Evolutionary conservation across 1,140 invertebrate species (phyloP).

Genomic region (Drosophila bifasciata): DNA sequence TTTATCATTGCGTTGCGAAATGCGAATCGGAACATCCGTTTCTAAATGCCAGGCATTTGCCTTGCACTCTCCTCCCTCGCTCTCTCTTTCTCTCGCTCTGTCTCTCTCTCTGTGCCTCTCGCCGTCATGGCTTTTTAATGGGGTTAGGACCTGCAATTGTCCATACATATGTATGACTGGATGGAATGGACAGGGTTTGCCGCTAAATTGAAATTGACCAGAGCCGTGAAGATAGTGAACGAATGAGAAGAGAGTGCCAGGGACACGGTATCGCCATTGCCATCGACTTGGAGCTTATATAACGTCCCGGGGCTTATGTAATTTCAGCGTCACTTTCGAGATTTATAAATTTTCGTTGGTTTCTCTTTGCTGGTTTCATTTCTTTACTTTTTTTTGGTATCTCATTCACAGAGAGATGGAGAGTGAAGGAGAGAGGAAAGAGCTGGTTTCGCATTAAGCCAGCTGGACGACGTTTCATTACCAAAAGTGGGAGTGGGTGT

Average conservation of each 20-base stretch:
- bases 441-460: slow-evolving; percentile 63
- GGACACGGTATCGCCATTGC: not conserved
- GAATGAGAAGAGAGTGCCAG: slow-evolving; percentile 18
- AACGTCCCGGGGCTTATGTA: slow-evolving; percentile 66
- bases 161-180: slow-evolving; percentile 13
- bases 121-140: slow-evolving; percentile 48
- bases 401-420: slow-evolving; percentile 36
- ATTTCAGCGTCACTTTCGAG: slow-evolving; percentile 76
- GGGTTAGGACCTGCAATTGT: slow-evolving; percentile 52
- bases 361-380: slow-evolving; percentile 53
- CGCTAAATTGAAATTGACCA: slow-evolving; percentile 61
- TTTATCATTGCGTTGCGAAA: slow-evolving; percentile 80
- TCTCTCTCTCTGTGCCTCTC: not conserved
- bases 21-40: slow-evolving; percentile 81
- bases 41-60: slow-evolving; percentile 72
- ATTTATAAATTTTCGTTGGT: slow-evolving; percentile 73
- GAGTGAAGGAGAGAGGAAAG: slow-evolving; percentile 17
- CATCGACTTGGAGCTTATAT: slow-evolving; percentile 37
- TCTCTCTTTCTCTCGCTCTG: not conserved
- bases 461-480: slow-evolving; percentile 78
- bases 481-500: slow-evolving; percentile 27
- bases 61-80: slow-evolving; percentile 21
- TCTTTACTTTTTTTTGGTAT: slow-evolving; percentile 25
- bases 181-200: slow-evolving; percentile 32
- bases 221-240: slow-evolving; percentile 16